Evolutionary conservation across 2,888 invertebrate species (phyloP), one percentile per base, ranked within the genome.

Genomic region (Lydus trimaculatus): DNA sequence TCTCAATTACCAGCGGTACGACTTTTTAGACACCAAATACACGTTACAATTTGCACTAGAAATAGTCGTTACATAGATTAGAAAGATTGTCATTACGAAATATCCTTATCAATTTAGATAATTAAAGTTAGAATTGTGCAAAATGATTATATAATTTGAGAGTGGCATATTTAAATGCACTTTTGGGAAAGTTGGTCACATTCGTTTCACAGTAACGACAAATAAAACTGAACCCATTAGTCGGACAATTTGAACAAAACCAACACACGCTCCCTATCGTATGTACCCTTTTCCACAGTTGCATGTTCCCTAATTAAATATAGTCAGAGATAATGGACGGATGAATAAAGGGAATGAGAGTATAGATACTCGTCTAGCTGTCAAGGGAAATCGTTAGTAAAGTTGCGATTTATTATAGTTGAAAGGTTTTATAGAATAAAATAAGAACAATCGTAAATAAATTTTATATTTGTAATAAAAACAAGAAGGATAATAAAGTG

Each of bases 271-370:
- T 25, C 52, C 52, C 52, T 15, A 25, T 15, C 52, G 25, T 25
- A 52, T 25, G 5, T 43, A 43, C 13, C 20, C 25, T 25, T 8
- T 23, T 25, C 52, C 52, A 23, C 52, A 52, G 52, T 52, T 25
- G 52, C 52, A 52, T 52, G 52, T 52, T 52, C 52, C 52, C 52
- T 52, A 52, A 52, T 52, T 52, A 52, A 52, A 52, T 52, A 52
- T 52, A 23, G 52, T 52, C 23, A 52, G 52, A 52, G 52, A 52
- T 52, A 52, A 52, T 52, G 52, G 52, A 13, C 13, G 25, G 25
- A 52, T 52, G 52, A 52, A 52, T 52, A 52, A 25, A 52, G 11
- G 11, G 52, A 52, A 52, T 23, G 20, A 20, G 52, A 52, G 52
- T 20, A 9, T 23, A 23, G 11, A 13, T 25, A 52, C 13, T 23